Conservation (phyloP, 2,888 invertebrate species). For the Rotaria socialis region DNA sequence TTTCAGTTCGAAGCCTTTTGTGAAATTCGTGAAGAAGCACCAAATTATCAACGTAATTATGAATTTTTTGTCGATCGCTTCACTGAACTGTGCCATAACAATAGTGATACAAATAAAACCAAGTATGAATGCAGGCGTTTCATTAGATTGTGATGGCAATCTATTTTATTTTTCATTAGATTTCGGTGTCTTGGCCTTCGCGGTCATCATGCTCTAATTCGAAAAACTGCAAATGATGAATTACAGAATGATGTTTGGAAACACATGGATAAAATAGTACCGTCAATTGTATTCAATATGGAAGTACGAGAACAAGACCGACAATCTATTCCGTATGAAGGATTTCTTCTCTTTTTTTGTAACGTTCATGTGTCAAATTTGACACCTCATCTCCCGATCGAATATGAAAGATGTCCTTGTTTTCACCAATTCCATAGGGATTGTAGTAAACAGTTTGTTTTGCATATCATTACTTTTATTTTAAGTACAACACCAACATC, state of each 20-base stretch:
- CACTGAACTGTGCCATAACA: slow-evolving; percentile 14
- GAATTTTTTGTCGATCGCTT: slow-evolving; percentile 35
- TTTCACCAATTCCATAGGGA: too few species aligned
- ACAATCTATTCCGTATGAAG: neutral
- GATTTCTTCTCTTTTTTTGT: too few species aligned
- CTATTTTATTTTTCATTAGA: neutral
- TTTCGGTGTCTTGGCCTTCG: slow-evolving; percentile 29
- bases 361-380: too few species aligned
- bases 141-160: too few species aligned
- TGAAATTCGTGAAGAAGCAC: slow-evolving; percentile 31
- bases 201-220: slow-evolving; percentile 32
- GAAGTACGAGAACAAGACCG: neutral
- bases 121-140: neutral
- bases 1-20: slow-evolving; percentile 28
- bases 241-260: slow-evolving; percentile 26
- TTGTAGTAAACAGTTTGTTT: neutral
- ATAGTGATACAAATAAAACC: neutral
- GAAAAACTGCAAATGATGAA: slow-evolving; percentile 25
- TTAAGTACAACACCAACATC: neutral
- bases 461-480: neutral
- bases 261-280: slow-evolving; percentile 33
- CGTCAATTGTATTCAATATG: slow-evolving; percentile 24
- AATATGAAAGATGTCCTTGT: too few species aligned
- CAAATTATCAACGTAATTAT: slow-evolving; percentile 33
- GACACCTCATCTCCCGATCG: too few species aligned